These are phyloP conservation scores for Neolamprologus ventralis DNA, from an alignment of 2,113 vertebrate genomes.

Conservation along the genomic window DNA sequence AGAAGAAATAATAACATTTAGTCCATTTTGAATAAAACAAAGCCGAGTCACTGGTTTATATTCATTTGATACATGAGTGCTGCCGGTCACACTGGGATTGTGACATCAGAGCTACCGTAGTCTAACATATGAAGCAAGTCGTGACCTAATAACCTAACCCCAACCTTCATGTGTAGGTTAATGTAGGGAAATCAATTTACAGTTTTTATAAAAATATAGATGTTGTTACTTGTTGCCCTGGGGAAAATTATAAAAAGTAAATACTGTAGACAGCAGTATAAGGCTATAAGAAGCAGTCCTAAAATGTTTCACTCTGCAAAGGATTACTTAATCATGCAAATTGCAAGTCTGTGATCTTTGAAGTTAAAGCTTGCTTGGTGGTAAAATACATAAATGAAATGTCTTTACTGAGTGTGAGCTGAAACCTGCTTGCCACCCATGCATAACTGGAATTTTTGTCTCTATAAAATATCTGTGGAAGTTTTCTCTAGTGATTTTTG, in stretches of 20 bases:
- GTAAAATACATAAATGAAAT: not conserved
- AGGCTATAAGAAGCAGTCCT: not conserved
- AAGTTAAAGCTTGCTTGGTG: not conserved
- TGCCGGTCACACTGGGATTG: not conserved
- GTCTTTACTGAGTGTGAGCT: not conserved
- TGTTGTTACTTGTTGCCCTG: not conserved
- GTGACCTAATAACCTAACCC: not conserved
- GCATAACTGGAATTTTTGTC: not conserved
- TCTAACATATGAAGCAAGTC: not conserved
- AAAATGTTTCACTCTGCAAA: not conserved
- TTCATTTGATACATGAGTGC: not conserved
- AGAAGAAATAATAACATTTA: not conserved
- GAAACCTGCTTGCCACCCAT: not conserved
- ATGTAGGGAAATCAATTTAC: not conserved
- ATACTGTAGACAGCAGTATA: not conserved
- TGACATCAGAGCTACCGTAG: rapidly evolving
- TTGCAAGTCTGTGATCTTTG: not conserved
- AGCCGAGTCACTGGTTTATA: not conserved
- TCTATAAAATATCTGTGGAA: not conserved
- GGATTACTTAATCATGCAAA: not conserved
- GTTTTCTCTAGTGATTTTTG: not conserved
- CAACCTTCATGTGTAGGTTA: not conserved
- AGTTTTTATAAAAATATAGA: not conserved
- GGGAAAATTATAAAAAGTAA: not conserved
- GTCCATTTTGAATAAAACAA: not conserved